Base-by-base conservation (phyloP, 2,888 invertebrate genomes). In the Eucera pruinosa region DNA sequence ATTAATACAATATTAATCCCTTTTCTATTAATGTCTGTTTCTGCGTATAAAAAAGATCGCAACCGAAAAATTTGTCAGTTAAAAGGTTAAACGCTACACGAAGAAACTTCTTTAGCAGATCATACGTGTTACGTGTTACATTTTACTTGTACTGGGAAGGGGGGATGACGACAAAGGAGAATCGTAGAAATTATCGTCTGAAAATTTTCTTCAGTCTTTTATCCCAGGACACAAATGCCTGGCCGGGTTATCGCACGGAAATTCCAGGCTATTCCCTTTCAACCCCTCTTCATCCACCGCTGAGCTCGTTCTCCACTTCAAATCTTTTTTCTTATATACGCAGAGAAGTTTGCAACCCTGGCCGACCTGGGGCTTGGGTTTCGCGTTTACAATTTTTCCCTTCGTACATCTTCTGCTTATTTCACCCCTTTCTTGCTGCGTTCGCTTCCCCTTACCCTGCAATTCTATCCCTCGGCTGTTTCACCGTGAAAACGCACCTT, bases 401-500 rank as follows among this genome's bases (percentile, higher is more conserved):
- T 23, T 43, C 50, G 48, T 67, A 23, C 48, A 67, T 75, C 54
- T 67, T 67, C 33, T 33, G 45, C 61, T 50, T 74, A 52, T 50
- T 67, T 68, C 57, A 41, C 61, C 18, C 47, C 41, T 65, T 58
- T 54, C 41, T 27, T 18, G 23, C n/a, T 18, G 43, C 15, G 57
- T 58, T 36, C 11, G 15, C 43, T 58, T 55, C 48, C 55, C 13
- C 7, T 64, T 47, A 18, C 39, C 18, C 58, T 25, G 18, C 25
- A 41, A 36, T 33, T 33, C 33, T 25, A 62, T 68, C 43, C 18
- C 20, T 18, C 27, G 45, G 18, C 18, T 13, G 45, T 67, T 52
- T 52, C 58, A 11, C 58, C 18, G 69, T 69, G 61, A 41, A 47
- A 66, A 76, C 60, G 60, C 75, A 57, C 47, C 47, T 60, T 75